Evolutionary conservation across 2,113 vertebrate genomes (phyloP), one percentile per base, ranked within the genome.

Genomic region (Theristicus caerulescens): DNA sequence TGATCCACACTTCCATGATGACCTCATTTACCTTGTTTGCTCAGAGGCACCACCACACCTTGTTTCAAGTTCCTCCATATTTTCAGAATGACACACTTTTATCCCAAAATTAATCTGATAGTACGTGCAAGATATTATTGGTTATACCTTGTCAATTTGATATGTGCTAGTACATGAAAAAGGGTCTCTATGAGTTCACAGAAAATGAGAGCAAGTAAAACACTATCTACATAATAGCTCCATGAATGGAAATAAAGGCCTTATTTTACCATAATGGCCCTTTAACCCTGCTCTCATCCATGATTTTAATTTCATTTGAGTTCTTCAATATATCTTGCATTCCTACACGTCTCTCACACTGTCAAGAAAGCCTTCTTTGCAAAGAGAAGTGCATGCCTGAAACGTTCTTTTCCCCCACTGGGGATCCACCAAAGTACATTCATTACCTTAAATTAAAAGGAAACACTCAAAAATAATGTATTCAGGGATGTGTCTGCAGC

Each of bases 401-500:
- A 74, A 38, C 0, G 14, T 64, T 94, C 87, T 71, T 88, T 88
- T 7, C 38, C 51, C 61, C n/a, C 67, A 64, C 62, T 86, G 64
- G 36, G 49, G 34, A 93, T 94, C 89, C 32, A 59, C 52, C 52
- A 86, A 89, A 94, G 83, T 66, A 91, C 18, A 80, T 80, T 82
- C 73, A 67, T 88, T 87, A 86, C 57, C 38, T 84, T 59, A 80
- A 94, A 88, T 83, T 93, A 88, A 90, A 93, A 86, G 38, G 42
- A 92, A 94, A 81, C 34, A 59, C 71, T 88, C 76, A 80, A 40
- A 82, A 86, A 31, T 51, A 71, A 77, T 26, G 19, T 67, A 49
- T 78, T 44, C 72, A n/a, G 38, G 20, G 40, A 40, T 3, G 7
- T 34, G 18, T 57, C 79, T 96, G 65, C 73, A 86, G 72, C 86